A percentile compares a stretch with the other conserved stretches of the same genome.
Conservation (phyloP, 2,888 invertebrate genomes). For the Drosophila pseudotakahashii region DNA sequence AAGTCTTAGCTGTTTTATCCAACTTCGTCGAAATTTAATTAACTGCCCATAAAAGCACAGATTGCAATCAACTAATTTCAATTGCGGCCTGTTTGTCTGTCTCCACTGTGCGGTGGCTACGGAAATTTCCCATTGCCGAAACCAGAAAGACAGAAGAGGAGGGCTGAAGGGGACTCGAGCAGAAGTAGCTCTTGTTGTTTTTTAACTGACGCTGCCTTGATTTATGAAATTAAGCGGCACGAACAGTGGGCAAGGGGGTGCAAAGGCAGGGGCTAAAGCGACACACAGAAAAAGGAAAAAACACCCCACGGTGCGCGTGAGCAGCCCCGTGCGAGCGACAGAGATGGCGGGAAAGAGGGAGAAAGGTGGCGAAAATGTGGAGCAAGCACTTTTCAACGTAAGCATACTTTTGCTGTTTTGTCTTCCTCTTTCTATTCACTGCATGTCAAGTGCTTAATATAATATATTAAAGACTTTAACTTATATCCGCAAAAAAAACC, state of each 20-base stretch:
- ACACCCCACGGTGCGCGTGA: slow-evolving; percentile 43
- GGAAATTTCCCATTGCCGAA: slow-evolving; percentile 70
- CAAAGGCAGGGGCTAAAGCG: slow-evolving; percentile 6
- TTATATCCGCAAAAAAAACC: slow-evolving; percentile 38
- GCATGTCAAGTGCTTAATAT: slow-evolving; percentile 33
- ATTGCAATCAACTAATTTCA: slow-evolving; percentile 3
- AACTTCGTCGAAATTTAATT: background rate
- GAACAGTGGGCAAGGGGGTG: slow-evolving; percentile 16
- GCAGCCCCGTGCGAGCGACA: slow-evolving; percentile 7
- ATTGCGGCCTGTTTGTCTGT: background rate
- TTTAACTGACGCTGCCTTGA: slow-evolving; percentile 50
- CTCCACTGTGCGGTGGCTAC: slow-evolving; percentile 42
- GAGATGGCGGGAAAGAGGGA: slow-evolving; percentile 26
- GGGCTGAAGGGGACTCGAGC: slow-evolving; percentile 11
- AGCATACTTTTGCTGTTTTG: slow-evolving; percentile 7
- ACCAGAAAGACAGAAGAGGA: slow-evolving; percentile 8
- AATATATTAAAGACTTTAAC: slow-evolving; percentile 47
- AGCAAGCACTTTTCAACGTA: slow-evolving; percentile 48
- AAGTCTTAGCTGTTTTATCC: background rate
- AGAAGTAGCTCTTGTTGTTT: slow-evolving; percentile 47
- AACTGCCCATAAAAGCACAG: background rate
- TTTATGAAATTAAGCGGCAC: slow-evolving; percentile 45
- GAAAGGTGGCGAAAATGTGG: slow-evolving; percentile 37
- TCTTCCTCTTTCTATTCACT: slow-evolving; percentile 23
- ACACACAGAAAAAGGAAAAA: slow-evolving; percentile 16